Evolutionary conservation across 2,113 vertebrate genomes (phyloP), one percentile per base, ranked within the genome.

Genomic region (Apus apus): DNA sequence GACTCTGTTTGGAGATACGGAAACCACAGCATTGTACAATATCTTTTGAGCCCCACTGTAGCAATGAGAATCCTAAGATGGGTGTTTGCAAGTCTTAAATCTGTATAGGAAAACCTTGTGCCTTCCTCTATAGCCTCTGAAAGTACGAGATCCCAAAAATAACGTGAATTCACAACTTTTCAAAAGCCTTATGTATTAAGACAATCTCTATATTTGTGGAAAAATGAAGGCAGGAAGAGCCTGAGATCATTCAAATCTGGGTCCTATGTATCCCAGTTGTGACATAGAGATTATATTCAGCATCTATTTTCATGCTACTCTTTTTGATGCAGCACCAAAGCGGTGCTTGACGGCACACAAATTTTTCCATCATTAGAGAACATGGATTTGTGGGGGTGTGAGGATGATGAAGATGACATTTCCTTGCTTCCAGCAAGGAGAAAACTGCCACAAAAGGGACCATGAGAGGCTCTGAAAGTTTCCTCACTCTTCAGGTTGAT

Each of bases 331-430:
- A 70, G 9, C 25, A 23, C 23, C 9, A 40, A 72, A 85, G 16
- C 80, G 11, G 9, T 58, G 1, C 15, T 48, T 67, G 18, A 58
- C 34, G 9, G 8, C 20, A 67, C 15, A 15, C 10, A 32, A 46
- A 11, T 71, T 85, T 51, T 77, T 76, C 30, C 6, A 40, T 57
- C 11, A 21, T 29, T 46, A 66, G 30, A 67, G 90, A 73, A 51
- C 29, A 34, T 1, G 9, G 8, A 66, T 70, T 73, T 45, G 6
- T 10, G 84, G 51, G 0, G 0, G 8, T 43, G 7, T 8, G 9
- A 93, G 20, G 15, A 71, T 5, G 30, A 14, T n/a, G 19, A 68
- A 73, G 34, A 48, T 2, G 3, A 57, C 5, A 5, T 17, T 77
- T 58, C 6, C 22, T 54, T 84, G 16, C 32, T 84, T 84, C n/a